Evolutionary conservation across 37 sponge, comb jelly and placozoan species (phyloP), one percentile per base, ranked within the genome.

Genomic region (Tethya wilhelma): DNA sequence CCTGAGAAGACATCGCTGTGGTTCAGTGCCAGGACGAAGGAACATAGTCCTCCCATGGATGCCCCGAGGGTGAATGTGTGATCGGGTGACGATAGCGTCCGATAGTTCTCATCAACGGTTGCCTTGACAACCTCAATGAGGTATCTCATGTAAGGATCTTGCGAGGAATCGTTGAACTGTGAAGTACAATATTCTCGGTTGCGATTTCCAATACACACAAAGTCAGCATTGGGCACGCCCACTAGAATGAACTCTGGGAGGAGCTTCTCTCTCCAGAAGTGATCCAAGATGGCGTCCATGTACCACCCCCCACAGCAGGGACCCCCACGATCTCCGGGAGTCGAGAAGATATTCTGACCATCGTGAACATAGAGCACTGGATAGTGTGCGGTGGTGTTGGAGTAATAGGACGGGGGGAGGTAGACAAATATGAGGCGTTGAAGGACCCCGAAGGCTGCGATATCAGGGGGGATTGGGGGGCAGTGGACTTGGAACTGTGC

Each of bases 271-370:
- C 59, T n/a, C 96, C 96, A 96, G 53, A 83, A 82, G 56, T 92
- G 71, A 59, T 96, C 96, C 25, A 92, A 59, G 38, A 87, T 92
- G 6, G 64, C 82, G 77, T 96, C 96, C 2, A 96, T 59, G 69
- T 83, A 89, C 87, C 82, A 82, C n/a, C 96, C 96, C 29, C 93
- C 87, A 6, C 44, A 32, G 8, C 62, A 62, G 2, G 90, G 87
- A 0, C 81, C 91, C 6, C 94, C 94, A 34, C 38, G 29, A 37
- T 89, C 68, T 19, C 41, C 90, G 20, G 94, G 94, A 3, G 94
- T 94, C 0, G 96, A 96, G 59, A 96, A 92, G 17, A 96, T 32
- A 71, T 89, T 91, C 64, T 96, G 93, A 1, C 96, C 96, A 67
- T 96, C 96, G 56, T 85, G 77, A 3, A 82, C 90, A 71, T 96